Evolutionary conservation across 2,113 vertebrate species (phyloP).

Genomic region (Platycercus adscitus): DNA sequence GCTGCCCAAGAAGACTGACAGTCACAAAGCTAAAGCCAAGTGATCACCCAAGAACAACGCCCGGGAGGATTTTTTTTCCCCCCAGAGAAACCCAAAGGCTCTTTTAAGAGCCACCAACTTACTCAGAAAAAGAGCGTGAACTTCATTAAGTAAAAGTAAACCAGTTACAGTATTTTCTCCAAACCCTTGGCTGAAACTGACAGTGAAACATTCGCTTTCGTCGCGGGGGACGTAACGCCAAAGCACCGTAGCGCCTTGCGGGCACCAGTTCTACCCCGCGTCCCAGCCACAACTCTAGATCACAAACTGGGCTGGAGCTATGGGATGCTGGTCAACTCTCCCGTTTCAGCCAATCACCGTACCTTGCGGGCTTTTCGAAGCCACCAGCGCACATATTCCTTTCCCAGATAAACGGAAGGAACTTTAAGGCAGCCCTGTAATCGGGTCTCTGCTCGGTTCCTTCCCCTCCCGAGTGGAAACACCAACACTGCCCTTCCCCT

Average conservation of each 20-base stretch:
- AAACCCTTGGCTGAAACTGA: accelerated
- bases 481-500: not conserved
- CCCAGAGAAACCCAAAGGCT: not conserved
- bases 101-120: slow-evolving; percentile 4
- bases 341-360: accelerated
- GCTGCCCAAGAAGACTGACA: slow-evolving; percentile 88
- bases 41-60: accelerated
- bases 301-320: accelerated
- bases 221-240: not conserved
- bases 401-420: accelerated
- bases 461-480: not conserved
- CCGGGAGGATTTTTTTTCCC: accelerated
- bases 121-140: not conserved
- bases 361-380: accelerated
- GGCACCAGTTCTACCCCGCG: accelerated
- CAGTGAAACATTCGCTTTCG: accelerated
- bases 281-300: accelerated
- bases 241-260: accelerated
- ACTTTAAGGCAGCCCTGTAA: not conserved
- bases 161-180: accelerated
- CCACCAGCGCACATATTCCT: accelerated
- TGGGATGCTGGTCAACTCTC: accelerated
- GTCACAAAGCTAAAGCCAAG: no score
- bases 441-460: not conserved
- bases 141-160: accelerated